Evolutionary conservation across 2,113 vertebrate genomes (phyloP).

Genomic region (Haplotaxodon microlepis): DNA sequence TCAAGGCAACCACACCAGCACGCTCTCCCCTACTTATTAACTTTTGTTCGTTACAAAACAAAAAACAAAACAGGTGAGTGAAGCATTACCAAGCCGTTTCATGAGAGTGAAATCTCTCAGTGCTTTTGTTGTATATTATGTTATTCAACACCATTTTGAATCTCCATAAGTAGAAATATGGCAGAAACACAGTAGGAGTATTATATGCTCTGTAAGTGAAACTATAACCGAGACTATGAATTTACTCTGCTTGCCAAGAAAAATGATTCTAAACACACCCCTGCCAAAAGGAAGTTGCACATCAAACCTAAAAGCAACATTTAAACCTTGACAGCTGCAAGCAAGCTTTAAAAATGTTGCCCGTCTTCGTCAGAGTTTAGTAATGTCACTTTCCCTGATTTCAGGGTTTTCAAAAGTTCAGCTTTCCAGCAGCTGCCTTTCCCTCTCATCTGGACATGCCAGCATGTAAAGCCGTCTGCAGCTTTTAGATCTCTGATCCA

Average conservation of each 20-base stretch:
- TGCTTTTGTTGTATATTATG: neutral
- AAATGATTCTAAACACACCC: neutral
- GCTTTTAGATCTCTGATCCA: neutral
- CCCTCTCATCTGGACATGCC: neutral
- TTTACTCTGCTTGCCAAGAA: neutral
- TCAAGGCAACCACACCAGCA: neutral
- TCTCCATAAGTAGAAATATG: neutral
- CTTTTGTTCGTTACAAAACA: neutral
- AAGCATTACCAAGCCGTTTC: neutral
- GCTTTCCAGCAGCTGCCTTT: constrained; percentile 4
- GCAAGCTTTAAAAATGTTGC: neutral
- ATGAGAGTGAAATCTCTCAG: neutral
- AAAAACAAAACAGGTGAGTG: neutral
- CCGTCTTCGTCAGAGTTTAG: neutral
- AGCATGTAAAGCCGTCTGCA: neutral
- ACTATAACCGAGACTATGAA: neutral
- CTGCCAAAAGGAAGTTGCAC: constrained; percentile 16
- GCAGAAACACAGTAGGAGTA: neutral
- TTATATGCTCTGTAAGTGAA: neutral
- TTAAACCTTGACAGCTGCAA: neutral
- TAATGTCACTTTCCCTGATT: neutral
- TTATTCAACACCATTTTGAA: neutral
- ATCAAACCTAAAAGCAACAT: neutral
- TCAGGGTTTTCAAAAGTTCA: neutral
- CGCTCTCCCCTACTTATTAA: neutral